Conservation (phyloP, 1,140 invertebrate species). For the Idris sp. region DNA sequence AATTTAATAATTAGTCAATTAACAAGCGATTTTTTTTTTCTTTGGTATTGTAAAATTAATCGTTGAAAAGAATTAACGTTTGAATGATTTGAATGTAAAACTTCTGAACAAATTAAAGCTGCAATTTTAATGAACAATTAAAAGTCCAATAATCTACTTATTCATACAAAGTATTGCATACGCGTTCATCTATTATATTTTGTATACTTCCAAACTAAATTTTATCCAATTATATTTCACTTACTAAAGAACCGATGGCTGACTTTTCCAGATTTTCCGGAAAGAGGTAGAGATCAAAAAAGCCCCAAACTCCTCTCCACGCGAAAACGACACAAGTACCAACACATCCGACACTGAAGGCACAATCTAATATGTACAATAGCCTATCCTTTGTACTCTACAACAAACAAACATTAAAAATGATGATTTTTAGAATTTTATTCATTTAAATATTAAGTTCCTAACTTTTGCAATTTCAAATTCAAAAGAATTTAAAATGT, state of each 20-base stretch:
- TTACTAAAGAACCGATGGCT: slow-evolving; percentile 88
- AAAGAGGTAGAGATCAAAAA: slow-evolving; percentile 88
- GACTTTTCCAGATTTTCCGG: slow-evolving; percentile 82
- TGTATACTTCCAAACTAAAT: slow-evolving; percentile 26
- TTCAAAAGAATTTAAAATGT: no score
- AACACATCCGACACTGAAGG: slow-evolving; percentile 90
- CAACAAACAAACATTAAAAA: slow-evolving; percentile 67
- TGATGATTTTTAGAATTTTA: slow-evolving; percentile 1
- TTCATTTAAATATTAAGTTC: slow-evolving; percentile 1
- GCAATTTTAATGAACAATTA: slow-evolving; percentile 24
- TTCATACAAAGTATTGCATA: slow-evolving; percentile 23
- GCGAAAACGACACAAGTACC: slow-evolving; percentile 91
- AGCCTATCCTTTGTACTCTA: slow-evolving; percentile 85
- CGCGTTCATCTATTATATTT: slow-evolving; percentile 17
- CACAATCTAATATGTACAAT: slow-evolving; percentile 88
- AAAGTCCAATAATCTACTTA: slow-evolving; percentile 30
- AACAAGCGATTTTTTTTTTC: no score
- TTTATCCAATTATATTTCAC: slow-evolving; percentile 64
- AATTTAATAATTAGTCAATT: no score
- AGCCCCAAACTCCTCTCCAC: slow-evolving; percentile 90
- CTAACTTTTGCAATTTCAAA: no score
- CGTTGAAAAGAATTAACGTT: slow-evolving; percentile 4
- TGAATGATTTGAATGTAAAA: slow-evolving; percentile 9
- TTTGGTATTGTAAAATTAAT: no score
- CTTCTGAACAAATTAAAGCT: slow-evolving; percentile 21